phyloP scores from a whole-genome alignment of 2,113 vertebrate species.

The Chamaetylas fuelleborni region DNA sequence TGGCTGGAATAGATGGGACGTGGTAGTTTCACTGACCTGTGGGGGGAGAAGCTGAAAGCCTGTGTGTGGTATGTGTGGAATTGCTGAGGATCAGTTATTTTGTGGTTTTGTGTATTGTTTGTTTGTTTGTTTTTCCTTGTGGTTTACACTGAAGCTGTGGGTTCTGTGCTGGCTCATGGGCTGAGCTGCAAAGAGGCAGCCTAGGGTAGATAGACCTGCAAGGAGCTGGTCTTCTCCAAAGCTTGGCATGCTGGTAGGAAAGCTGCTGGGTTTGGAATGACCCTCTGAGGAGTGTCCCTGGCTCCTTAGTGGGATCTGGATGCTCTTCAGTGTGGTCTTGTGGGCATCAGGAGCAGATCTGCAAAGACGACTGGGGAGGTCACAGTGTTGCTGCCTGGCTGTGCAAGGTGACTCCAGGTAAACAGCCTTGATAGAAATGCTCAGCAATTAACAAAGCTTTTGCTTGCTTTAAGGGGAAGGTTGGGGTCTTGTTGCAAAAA shows the following conservation, averaged over 20 bases:
- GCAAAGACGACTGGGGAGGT: background rate
- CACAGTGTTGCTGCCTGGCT: fast-evolving
- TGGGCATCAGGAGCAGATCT: background rate
- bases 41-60: background rate
- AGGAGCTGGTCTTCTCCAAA: background rate
- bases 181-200: background rate
- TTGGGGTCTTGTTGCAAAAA: background rate
- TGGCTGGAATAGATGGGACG: background rate
- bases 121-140: background rate
- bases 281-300: background rate
- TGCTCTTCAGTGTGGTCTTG: background rate
- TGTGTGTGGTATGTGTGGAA: background rate
- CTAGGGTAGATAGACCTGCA: background rate
- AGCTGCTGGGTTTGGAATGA: background rate
- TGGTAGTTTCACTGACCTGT: background rate
- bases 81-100: background rate
- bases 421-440: background rate
- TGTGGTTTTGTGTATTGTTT: background rate
- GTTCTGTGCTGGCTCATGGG: background rate
- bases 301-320: fast-evolving
- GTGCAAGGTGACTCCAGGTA: too few relatives aligned
- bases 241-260: background rate
- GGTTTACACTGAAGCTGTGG: background rate
- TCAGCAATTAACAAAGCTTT: background rate
- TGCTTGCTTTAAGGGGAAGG: background rate